A percentile compares a stretch with the other conserved stretches of the same genome.
phyloP scores from a whole-genome alignment of 1,140 invertebrate species.

The Drepana arcuata region DNA sequence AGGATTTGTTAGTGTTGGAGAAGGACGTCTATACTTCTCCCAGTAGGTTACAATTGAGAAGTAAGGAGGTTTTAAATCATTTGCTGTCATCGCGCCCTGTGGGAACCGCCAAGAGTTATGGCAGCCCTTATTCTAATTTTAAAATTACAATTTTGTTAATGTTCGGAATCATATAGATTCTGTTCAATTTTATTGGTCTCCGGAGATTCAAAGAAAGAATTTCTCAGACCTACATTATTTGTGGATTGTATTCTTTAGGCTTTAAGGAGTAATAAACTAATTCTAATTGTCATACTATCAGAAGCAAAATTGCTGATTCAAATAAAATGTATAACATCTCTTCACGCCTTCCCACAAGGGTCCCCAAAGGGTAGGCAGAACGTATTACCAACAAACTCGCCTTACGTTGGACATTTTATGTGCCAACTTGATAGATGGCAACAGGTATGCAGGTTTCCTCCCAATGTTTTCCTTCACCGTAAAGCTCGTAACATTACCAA shows the following conservation, averaged over 20 bases:
- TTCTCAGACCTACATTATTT: conserved; percentile 4
- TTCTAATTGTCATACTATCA: too few relatives aligned
- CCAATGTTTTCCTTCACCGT: too few relatives aligned
- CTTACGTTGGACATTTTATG: too few relatives aligned
- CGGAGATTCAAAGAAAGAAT: conserved; percentile 22
- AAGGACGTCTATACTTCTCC: conserved; percentile 30
- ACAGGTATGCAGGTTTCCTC: too few relatives aligned
- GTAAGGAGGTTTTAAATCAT: conserved; percentile 57
- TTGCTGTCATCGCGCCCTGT: conserved; percentile 62
- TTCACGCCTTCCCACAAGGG: too few relatives aligned
- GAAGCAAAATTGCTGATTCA: too few relatives aligned
- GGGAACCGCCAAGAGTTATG: conserved; percentile 65
- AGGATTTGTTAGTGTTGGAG: conserved; percentile 19
- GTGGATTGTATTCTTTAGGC: conserved; percentile 3
- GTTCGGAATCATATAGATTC: conserved; percentile 54
- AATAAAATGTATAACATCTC: too few relatives aligned
- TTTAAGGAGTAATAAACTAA: too few relatives aligned
- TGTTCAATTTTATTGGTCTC: conserved; percentile 33
- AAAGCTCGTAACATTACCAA: too few relatives aligned
- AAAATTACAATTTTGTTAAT: conserved; percentile 65
- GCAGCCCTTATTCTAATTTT: conserved; percentile 67
- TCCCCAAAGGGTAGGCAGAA: too few relatives aligned
- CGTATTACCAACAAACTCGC: too few relatives aligned
- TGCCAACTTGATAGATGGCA: too few relatives aligned
- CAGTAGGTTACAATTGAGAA: conserved; percentile 58